These are phyloP conservation scores for Bilobella aurantiaca DNA, from an alignment of 1,140 invertebrate genomes.

Conservation along the genomic window DNA sequence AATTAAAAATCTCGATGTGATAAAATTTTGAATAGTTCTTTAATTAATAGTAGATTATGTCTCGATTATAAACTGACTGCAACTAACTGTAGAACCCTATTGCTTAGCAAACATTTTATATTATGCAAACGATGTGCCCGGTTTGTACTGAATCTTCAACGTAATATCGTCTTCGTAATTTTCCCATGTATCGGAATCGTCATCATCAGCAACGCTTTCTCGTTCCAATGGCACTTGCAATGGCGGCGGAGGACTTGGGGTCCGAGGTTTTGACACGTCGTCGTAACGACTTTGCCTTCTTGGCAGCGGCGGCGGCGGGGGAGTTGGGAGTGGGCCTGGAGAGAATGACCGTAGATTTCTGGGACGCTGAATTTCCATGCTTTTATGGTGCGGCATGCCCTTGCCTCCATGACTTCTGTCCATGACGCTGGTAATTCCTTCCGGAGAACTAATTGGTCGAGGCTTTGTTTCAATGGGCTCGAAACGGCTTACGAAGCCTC, in stretches of 20 bases:
- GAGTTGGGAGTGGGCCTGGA: background rate
- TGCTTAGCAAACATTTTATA: no score
- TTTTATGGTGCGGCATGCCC: background rate
- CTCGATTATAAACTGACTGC: no score
- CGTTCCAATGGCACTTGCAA: background rate
- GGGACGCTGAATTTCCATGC: background rate
- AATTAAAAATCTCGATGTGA: no score
- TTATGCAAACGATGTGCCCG: slow-evolving; percentile 26
- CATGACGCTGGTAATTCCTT: background rate
- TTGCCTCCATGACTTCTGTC: background rate
- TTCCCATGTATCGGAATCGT: slow-evolving; percentile 25
- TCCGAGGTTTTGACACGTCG: no score
- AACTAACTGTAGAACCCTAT: no score
- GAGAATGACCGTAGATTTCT: no score
- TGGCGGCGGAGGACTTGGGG: no score
- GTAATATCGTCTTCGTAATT: slow-evolving; percentile 16
- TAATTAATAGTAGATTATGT: no score
- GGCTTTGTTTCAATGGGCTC: no score
- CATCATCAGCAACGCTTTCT: slow-evolving; percentile 12
- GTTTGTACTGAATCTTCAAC: slow-evolving; percentile 6
- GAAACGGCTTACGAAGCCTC: no score
- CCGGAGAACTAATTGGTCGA: background rate
- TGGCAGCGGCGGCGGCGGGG: slow-evolving; percentile 18
- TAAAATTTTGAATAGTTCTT: no score
- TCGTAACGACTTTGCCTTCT: no score